Evolutionary conservation across 1,140 invertebrate species (phyloP).

Genomic region (Mya arenaria): DNA sequence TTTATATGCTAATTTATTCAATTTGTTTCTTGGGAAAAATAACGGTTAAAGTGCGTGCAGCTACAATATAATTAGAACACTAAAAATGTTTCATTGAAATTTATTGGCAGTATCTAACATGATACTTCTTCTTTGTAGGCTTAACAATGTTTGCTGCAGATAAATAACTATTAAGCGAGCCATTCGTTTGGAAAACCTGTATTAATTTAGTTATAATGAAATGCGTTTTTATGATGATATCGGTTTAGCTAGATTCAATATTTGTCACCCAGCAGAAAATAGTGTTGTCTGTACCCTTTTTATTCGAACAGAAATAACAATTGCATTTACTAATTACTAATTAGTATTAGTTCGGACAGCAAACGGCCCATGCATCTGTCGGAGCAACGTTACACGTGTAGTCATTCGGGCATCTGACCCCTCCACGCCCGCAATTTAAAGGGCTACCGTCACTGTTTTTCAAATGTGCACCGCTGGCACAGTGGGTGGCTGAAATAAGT

Average conservation of each 20-base stretch:
- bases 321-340: neutral
- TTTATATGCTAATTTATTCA: no score
- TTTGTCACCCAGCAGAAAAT: neutral
- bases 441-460: neutral
- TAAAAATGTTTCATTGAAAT: no score
- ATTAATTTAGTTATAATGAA: neutral
- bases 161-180: neutral
- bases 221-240: neutral
- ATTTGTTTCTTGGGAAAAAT: no score
- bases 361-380: slow-evolving; percentile 27
- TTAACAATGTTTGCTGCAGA: no score
- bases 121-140: no score
- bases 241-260: neutral
- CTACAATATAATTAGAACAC: no score
- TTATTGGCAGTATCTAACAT: no score
- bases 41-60: no score
- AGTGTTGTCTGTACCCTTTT: neutral
- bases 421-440: slow-evolving; percentile 19
- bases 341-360: neutral
- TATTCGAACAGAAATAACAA: neutral
- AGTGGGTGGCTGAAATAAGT: slow-evolving; percentile 9
- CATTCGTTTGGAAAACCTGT: neutral
- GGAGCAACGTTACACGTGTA: slow-evolving; percentile 11
- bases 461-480: neutral
- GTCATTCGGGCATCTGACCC: neutral